phyloP scores from a whole-genome alignment of 2,797 vertebrate species.

The Ceryle rudis region DNA sequence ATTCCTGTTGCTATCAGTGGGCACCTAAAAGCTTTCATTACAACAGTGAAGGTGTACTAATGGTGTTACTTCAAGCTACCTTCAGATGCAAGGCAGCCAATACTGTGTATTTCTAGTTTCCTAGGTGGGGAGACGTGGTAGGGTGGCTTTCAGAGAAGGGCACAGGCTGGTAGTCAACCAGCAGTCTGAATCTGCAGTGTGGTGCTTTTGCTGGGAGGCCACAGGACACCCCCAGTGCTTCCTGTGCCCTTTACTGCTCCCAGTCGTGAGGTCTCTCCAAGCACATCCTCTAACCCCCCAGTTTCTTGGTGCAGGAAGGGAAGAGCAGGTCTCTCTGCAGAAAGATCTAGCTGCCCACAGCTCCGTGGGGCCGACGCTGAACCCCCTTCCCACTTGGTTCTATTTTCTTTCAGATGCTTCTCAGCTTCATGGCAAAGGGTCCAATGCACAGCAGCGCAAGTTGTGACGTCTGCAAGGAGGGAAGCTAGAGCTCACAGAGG shows the following conservation, averaged over 20 bases:
- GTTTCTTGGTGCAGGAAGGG: background rate
- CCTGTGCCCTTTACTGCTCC: background rate
- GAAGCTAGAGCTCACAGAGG: conserved; percentile 10
- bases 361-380: background rate
- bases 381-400: conserved; percentile 5
- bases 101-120: background rate
- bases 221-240: background rate
- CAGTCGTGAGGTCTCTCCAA: background rate
- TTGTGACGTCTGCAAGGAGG: conserved; percentile 73
- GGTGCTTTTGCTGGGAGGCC: background rate
- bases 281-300: background rate
- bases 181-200: background rate
- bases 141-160: background rate
- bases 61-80: background rate
- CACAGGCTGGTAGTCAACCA: background rate
- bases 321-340: background rate
- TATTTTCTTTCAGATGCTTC: conserved; percentile 77
- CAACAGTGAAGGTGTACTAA: background rate
- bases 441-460: conserved; percentile 77
- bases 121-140: background rate
- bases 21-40: background rate
- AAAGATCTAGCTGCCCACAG: background rate
- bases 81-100: background rate
- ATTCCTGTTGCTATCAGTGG: background rate
- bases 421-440: conserved; percentile 81